Base-by-base conservation (phyloP, 2,797 vertebrate species). In the Hippocampus kuda region DNA sequence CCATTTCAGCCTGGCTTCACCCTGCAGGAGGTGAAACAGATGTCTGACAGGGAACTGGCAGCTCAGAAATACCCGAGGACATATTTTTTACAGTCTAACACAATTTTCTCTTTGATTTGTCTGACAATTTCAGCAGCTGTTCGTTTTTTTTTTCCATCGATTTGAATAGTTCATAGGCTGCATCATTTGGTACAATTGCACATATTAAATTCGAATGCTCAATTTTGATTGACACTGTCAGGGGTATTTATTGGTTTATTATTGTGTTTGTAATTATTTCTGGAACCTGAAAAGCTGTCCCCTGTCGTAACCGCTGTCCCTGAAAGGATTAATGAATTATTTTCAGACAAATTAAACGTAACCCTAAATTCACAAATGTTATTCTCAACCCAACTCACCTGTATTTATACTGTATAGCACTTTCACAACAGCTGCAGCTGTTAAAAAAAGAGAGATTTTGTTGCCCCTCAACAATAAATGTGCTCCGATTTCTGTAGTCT, bases 1-100 rank as follows among this genome's bases (percentile, higher is more conserved):
- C 79, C 76, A 84, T 89, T 88, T 87, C 81, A 80, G 79, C 77
- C 82, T 84, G 77, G 42, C 30, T 80, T 86, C 79, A 79, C 81
- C 84, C 83, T 27, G 8, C 63, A 48, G 76, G 77, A 70, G 77
- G 77, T 62, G 68, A 75, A 86, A 80, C 88, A 88, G 81, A 88
- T 87, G 84, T 87, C 75, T 62, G 71, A 77, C 38, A 34, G 48
- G 20, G 67, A 74, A 77, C 78, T 76, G 79, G 51, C 80, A 68
- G 70, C 60, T 78, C 72, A 56, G 72, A 79, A 81, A 83, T 75
- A 72, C 65, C 69, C 69, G 22, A 76, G 67, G 64, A 67, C 68
- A 26, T 65, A 65, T 65, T 65, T 65, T 26, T 49, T 65, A 49
- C 24, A 18, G 18, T 65, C 24, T 46, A 26, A 65, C 44, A 49